Conservation (phyloP, 2,888 invertebrate genomes). For the Synergus gifuensis region DNA sequence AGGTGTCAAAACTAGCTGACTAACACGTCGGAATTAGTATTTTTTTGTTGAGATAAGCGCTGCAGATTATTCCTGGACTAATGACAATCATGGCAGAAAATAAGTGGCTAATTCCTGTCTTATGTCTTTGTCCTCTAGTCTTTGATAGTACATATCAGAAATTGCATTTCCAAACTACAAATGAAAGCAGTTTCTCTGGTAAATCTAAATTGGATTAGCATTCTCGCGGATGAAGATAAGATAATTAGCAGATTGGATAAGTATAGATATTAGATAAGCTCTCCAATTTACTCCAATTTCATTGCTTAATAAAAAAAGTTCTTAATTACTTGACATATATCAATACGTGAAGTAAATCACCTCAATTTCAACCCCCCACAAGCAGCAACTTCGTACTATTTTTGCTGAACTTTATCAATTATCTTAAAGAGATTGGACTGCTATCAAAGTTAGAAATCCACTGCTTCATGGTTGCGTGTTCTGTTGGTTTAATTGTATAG, state of each 20-base stretch:
- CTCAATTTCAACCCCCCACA: background rate
- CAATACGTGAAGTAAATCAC: background rate
- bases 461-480: background rate
- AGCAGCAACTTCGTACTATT: background rate
- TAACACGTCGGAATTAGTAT: background rate
- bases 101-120: background rate
- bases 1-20: background rate
- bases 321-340: conserved; percentile 9
- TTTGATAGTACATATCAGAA: background rate
- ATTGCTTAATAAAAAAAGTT: background rate
- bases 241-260: background rate
- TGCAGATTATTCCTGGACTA: background rate
- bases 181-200: background rate
- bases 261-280: background rate
- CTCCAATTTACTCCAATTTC: background rate
- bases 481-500: background rate
- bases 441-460: conserved; percentile 14
- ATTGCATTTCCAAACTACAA: background rate
- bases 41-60: background rate
- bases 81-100: no score
- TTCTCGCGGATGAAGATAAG: background rate
- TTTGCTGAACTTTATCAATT: conserved; percentile 2
- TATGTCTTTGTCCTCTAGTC: background rate
- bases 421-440: background rate
- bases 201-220: background rate